phyloP scores from a whole-genome alignment of 37 sponge, comb jelly and placozoan species.

The Eunapius fragilis region DNA sequence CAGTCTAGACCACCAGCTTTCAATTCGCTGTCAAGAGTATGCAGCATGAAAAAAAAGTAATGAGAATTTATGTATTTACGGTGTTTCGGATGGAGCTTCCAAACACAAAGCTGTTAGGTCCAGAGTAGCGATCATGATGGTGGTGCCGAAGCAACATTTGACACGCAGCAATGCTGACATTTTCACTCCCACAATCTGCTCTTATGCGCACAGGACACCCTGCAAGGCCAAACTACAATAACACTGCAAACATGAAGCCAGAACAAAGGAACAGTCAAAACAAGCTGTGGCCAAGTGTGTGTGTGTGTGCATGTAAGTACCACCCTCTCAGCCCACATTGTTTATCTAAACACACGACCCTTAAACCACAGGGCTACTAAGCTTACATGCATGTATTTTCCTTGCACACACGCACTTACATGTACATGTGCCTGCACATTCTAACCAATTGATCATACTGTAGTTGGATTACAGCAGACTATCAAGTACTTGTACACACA shows the following conservation, averaged over 20 bases:
- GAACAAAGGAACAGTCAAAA: background rate
- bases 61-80: constrained; percentile 11
- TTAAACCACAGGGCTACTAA: no score
- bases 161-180: constrained; percentile 16
- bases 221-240: background rate
- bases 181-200: constrained; percentile 56
- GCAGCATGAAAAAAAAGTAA: background rate
- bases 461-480: no score
- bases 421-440: no score
- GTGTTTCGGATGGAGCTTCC: constrained; percentile 41
- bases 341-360: no score
- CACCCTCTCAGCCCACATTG: background rate
- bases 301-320: background rate
- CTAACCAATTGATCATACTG: no score
- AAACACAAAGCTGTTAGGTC: constrained; percentile 48
- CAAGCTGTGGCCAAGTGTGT: background rate
- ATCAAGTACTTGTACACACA: background rate
- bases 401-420: no score
- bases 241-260: background rate
- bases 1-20: constrained; percentile 62
- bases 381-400: no score
- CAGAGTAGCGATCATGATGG: constrained; percentile 26
- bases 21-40: constrained; percentile 38
- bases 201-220: constrained; percentile 41
- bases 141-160: constrained; percentile 27